Base-by-base conservation (phyloP, 1,140 invertebrate genomes). In the Drosophila orosa region DNA sequence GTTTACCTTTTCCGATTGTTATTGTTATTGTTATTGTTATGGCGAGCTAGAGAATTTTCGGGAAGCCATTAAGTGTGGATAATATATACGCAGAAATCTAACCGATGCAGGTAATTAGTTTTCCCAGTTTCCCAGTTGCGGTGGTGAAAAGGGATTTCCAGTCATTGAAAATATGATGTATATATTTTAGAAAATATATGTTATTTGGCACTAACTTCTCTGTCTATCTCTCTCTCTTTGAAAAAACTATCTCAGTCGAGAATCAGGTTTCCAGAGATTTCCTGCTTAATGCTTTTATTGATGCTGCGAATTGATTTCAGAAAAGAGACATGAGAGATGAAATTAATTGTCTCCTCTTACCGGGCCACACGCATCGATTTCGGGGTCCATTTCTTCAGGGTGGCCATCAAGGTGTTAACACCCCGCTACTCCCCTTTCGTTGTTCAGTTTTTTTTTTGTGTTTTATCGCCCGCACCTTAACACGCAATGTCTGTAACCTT, bases 301-400 rank as follows among this genome's bases (percentile, higher is more conserved):
- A 39, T 58, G 42, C 39, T 48, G 40, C 52, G 45, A 57, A 50
- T 66, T 60, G 61, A 45, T 67, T 62, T 74, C 62, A 63, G 58
- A 3, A 17, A 2, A 6, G 15, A 15, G 13, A 68, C 60, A 72
- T 60, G 65, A 83, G 13, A 68, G 63, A 72, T 60, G 65, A 83
- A 85, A 83, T 83, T 83, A 83, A 80, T 83, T 80, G 80, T 83
- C 80, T 83, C 76, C 80, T 62, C 68, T 71, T 71, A 69, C 67
- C 50, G 27, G 12, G 47, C 67, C 68, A 71, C 78, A 75, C 60
- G 75, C 48, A 54, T 25, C 17, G 67, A 17, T 56, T 37, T 60
- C 24, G 45, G 58, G 45, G 5, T 19, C 29, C 29, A 25, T 33
- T 54, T 15, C 60, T 57, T 19, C 63, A 40, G 25, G 67, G 19